These are phyloP conservation scores for Felis chaus DNA, from an alignment of 2,113 vertebrate genomes.

Conservation along the genomic window DNA sequence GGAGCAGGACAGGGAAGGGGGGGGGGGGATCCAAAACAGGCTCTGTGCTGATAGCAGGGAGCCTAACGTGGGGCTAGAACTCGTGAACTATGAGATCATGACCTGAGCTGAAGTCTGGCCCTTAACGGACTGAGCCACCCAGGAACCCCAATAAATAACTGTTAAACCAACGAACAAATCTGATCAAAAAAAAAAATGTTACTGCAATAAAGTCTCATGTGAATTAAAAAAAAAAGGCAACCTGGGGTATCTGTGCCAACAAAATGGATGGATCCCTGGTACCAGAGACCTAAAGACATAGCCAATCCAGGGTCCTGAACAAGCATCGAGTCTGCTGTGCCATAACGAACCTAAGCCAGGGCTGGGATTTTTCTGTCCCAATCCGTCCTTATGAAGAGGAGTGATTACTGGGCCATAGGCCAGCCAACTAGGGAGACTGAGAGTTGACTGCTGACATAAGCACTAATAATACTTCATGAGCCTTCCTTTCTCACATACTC, in stretches of 20 bases:
- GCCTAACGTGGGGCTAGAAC: too few relatives aligned
- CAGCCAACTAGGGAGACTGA: background rate
- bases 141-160: background rate
- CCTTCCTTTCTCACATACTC: background rate
- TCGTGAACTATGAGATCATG: too few relatives aligned
- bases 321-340: background rate
- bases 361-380: background rate
- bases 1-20: too few relatives aligned
- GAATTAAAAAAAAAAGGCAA: background rate
- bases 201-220: conserved; percentile 34
- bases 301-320: background rate
- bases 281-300: background rate
- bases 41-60: too few relatives aligned
- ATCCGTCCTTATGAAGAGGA: background rate
- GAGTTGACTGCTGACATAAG: background rate
- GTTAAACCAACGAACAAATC: background rate
- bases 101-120: too few relatives aligned
- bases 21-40: too few relatives aligned
- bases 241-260: background rate
- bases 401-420: background rate
- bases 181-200: conserved; percentile 29
- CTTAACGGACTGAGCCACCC: too few relatives aligned
- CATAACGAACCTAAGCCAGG: background rate
- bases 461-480: background rate
- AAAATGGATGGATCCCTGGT: background rate